Evolutionary conservation across 2,113 vertebrate species (phyloP).

Genomic region (Leptosomus discolor): DNA sequence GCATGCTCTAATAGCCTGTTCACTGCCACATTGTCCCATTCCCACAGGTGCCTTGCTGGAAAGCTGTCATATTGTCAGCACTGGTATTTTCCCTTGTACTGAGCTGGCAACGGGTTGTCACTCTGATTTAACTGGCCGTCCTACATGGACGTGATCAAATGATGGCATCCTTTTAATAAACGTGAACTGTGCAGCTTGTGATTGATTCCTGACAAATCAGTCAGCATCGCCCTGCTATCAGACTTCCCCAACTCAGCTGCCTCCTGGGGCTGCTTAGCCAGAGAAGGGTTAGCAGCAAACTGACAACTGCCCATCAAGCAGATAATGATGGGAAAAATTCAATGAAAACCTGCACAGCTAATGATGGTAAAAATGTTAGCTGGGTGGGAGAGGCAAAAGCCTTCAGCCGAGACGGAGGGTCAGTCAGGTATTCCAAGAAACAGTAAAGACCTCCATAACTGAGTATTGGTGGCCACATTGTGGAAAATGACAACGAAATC

Average conservation of each 20-base stretch:
- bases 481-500: not conserved
- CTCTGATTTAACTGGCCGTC: not conserved
- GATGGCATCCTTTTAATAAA: not conserved
- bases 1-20: not conserved
- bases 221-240: not conserved
- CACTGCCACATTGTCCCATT: not conserved
- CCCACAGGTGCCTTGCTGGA: not conserved
- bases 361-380: not conserved
- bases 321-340: not conserved
- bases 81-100: not conserved
- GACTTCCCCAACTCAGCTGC: not conserved
- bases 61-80: conserved; percentile 31
- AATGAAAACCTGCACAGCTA: not conserved
- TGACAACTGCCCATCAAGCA: not conserved
- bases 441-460: not conserved
- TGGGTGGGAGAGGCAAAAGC: not conserved
- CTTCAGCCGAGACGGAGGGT: not conserved
- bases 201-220: not conserved
- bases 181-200: not conserved
- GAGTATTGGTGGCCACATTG: rapidly evolving
- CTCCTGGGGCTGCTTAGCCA: not conserved
- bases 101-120: not conserved
- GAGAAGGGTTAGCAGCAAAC: not conserved
- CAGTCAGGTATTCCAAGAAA: not conserved
- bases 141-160: not conserved